A percentile compares a stretch with the other conserved stretches of the same genome.
These are phyloP conservation scores for Drosophila buzzatii DNA, from an alignment of 2,888 invertebrate genomes.

Conservation along the genomic window DNA sequence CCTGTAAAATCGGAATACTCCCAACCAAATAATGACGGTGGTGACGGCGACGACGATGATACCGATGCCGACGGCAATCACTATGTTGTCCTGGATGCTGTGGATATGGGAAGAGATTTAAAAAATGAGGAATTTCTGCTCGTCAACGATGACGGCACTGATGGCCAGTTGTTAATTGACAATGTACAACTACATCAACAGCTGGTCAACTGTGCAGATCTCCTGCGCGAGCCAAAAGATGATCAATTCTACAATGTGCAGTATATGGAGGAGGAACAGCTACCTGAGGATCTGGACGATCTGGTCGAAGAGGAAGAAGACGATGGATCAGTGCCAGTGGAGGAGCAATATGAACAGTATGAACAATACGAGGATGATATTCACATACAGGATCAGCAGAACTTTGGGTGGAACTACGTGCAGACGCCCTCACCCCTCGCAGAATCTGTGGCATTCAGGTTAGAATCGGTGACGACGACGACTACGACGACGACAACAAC, in stretches of 20 bases:
- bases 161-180: constrained; percentile 44
- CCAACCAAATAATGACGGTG: constrained; percentile 41
- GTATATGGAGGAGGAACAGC: constrained; percentile 39
- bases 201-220: constrained; percentile 39
- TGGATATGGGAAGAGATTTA: constrained; percentile 53
- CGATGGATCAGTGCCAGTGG: neutral
- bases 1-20: constrained; percentile 49
- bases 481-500: neutral
- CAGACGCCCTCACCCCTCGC: neutral
- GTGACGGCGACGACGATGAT: constrained; percentile 40
- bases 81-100: constrained; percentile 58
- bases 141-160: constrained; percentile 46
- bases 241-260: constrained; percentile 28
- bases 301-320: constrained; percentile 27
- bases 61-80: constrained; percentile 33
- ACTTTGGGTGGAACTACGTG: constrained; percentile 26
- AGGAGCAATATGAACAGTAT: constrained; percentile 17
- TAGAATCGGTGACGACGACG: neutral
- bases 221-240: constrained; percentile 39
- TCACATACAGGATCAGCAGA: neutral
- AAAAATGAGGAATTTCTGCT: constrained; percentile 56
- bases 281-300: constrained; percentile 49
- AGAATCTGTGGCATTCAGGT: constrained; percentile 13
- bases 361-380: constrained; percentile 18
- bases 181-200: constrained; percentile 48